These are phyloP conservation scores for Pelecanoides urinatrix DNA, from an alignment of 2,113 vertebrate species.

Conservation along the genomic window DNA sequence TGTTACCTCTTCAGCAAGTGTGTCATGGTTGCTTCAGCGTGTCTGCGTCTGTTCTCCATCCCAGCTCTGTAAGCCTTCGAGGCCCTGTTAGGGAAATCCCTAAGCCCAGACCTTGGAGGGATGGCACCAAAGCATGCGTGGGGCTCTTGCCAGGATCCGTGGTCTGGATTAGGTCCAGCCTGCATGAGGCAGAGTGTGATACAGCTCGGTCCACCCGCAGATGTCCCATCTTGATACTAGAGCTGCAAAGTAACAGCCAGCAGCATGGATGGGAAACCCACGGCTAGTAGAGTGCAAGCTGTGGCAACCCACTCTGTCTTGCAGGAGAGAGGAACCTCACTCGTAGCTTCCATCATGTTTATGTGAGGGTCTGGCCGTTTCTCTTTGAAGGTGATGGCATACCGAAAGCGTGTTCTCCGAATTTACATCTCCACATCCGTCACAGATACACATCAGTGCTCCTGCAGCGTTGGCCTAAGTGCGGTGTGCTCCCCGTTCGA, in stretches of 20 bases:
- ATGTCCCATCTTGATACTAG: background rate
- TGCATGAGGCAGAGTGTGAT: background rate
- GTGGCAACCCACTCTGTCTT: background rate
- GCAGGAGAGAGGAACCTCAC: background rate
- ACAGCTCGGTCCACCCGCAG: background rate
- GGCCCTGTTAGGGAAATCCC: background rate
- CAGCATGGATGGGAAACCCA: background rate
- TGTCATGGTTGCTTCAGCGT: background rate
- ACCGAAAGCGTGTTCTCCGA: fast-evolving
- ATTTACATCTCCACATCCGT: background rate
- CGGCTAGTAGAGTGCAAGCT: background rate
- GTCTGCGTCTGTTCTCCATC: background rate
- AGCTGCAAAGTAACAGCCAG: background rate
- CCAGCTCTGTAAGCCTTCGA: background rate
- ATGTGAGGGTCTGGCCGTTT: background rate
- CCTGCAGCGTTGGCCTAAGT: background rate
- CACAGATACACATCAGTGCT: background rate
- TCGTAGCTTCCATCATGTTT: background rate
- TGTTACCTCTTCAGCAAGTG: background rate
- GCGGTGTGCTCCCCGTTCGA: fast-evolving
- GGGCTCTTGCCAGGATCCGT: background rate
- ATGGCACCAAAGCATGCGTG: background rate
- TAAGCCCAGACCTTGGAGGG: background rate
- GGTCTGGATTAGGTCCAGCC: background rate
- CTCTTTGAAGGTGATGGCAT: background rate